These are phyloP conservation scores for Hermaeophaga mercurialis DNA, from an alignment of 2,888 invertebrate genomes.

Conservation along the genomic window DNA sequence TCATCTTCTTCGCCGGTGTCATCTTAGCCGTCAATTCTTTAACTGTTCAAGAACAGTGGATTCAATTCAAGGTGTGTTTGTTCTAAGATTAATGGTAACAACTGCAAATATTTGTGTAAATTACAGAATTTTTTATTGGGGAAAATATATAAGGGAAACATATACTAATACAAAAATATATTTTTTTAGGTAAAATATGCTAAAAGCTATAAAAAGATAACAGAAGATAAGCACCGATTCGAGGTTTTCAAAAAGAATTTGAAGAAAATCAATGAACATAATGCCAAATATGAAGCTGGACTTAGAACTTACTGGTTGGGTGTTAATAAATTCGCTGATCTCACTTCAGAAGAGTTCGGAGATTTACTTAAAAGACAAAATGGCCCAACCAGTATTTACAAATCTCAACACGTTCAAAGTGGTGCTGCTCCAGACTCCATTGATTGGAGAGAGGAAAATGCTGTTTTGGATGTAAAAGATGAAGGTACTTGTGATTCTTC, in stretches of 20 bases:
- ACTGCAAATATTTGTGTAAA: no score
- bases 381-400: neutral
- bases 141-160: neutral
- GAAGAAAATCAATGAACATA: constrained; percentile 33
- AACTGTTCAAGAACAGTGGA: constrained; percentile 15
- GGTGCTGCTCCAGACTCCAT: neutral
- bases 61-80: constrained; percentile 21
- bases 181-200: neutral
- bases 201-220: constrained; percentile 2
- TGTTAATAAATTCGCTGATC: constrained; percentile 35
- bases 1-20: constrained; percentile 18
- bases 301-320: constrained; percentile 31
- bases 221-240: constrained; percentile 30
- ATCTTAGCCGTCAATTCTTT: constrained; percentile 19
- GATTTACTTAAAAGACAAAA: neutral
- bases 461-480: constrained; percentile 10
- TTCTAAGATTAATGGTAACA: no score
- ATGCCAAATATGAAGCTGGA: constrained; percentile 32
- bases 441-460: constrained; percentile 15
- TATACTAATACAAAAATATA: neutral
- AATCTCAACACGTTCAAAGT: neutral
- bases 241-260: constrained; percentile 31
- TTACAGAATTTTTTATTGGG: no score
- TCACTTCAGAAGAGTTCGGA: constrained; percentile 34
- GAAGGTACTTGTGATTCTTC: constrained; percentile 10